Evolutionary conservation across 2,113 vertebrate genomes (phyloP).

Genomic region (Circaetus cinerascens): DNA sequence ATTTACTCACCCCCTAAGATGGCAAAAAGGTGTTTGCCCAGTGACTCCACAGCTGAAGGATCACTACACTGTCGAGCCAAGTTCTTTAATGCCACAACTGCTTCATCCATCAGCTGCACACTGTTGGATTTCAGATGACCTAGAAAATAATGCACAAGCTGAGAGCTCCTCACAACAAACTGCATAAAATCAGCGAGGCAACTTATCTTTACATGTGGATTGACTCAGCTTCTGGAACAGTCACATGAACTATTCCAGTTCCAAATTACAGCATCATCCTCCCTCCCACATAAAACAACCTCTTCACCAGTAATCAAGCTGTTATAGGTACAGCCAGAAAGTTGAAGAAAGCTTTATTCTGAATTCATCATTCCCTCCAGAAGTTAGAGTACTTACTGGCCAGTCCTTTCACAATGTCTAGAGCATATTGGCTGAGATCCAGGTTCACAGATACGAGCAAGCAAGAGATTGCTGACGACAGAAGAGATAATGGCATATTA

Average conservation of each 20-base stretch:
- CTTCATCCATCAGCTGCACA: slow-evolving; percentile 88
- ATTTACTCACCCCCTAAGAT: slow-evolving; percentile 86
- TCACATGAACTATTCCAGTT: background rate
- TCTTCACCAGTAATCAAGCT: background rate
- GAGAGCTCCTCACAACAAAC: background rate
- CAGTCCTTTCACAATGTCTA: slow-evolving; percentile 91
- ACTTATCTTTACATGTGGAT: background rate
- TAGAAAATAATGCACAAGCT: slow-evolving; percentile 31
- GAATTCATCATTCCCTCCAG: background rate
- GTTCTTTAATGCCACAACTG: slow-evolving; percentile 88
- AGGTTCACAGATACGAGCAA: slow-evolving; percentile 88
- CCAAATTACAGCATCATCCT: background rate
- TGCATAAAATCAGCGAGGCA: background rate
- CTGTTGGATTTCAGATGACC: slow-evolving; percentile 96
- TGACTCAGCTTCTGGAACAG: background rate
- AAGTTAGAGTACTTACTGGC: slow-evolving; percentile 80
- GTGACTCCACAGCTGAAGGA: slow-evolving; percentile 79
- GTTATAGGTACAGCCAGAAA: background rate
- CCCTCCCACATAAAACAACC: background rate
- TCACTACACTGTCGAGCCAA: slow-evolving; percentile 93
- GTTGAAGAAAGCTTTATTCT: background rate
- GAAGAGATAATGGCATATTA: background rate
- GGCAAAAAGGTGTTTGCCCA: slow-evolving; percentile 88
- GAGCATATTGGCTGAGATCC: slow-evolving; percentile 94
- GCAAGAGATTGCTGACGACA: slow-evolving; percentile 85